Evolutionary conservation across 2,113 vertebrate species (phyloP).

Genomic region (Rhinoptilus africanus): DNA sequence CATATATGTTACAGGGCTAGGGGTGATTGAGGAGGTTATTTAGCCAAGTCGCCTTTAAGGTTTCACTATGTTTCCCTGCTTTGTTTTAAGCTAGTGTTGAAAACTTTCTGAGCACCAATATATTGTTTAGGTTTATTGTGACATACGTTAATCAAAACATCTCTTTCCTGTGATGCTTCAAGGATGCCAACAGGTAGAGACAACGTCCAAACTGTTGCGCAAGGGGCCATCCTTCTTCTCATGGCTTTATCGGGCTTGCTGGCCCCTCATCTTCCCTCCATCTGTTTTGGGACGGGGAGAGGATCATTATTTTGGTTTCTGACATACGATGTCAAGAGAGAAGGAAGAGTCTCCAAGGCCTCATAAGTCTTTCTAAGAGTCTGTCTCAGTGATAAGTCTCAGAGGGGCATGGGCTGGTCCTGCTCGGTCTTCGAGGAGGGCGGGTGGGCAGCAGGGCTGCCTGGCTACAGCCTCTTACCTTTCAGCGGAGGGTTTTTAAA

Average conservation of each 20-base stretch:
- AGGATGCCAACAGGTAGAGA: neutral
- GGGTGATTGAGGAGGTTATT: neutral
- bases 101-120: neutral
- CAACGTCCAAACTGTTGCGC: neutral
- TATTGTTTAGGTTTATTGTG: neutral
- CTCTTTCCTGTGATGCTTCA: neutral
- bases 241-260: fast-evolving
- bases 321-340: neutral
- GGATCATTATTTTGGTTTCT: neutral
- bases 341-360: neutral
- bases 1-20: fast-evolving
- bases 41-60: fast-evolving
- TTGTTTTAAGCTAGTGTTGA: neutral
- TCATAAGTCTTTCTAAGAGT: neutral
- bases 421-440: neutral
- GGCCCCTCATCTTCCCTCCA: neutral
- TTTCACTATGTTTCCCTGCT: neutral
- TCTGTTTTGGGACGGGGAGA: neutral
- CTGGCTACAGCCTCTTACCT: neutral
- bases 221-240: neutral
- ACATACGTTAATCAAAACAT: neutral
- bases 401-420: neutral
- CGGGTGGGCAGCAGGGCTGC: neutral
- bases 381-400: neutral
- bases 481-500: neutral